Conservation (phyloP, 2,888 invertebrate genomes). For the Calameuta idolon region DNA sequence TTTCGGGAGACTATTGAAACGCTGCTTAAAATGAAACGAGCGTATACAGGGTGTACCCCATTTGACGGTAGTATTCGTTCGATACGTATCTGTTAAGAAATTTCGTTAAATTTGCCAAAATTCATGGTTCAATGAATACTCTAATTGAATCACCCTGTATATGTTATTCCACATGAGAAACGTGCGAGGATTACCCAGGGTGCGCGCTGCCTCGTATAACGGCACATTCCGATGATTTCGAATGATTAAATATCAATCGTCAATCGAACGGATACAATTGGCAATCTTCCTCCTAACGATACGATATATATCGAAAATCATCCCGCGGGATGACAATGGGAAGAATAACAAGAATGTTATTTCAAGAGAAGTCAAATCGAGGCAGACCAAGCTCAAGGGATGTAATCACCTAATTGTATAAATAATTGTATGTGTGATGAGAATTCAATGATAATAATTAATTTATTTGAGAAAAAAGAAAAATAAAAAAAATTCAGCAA, state of each 20-base stretch:
- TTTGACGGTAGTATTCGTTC: background rate
- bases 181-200: background rate
- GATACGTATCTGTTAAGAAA: background rate
- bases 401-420: constrained; percentile 1
- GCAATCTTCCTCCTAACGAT: background rate
- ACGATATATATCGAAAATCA: background rate
- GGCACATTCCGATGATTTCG: background rate
- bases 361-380: background rate
- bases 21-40: background rate
- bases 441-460: background rate
- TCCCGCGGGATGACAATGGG: background rate
- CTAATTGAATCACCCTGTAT: background rate
- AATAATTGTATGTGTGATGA: constrained; percentile 1
- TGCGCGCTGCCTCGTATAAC: background rate
- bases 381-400: constrained; percentile 2
- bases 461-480: background rate
- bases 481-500: background rate
- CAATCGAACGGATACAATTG: background rate
- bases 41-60: background rate
- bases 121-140: background rate
- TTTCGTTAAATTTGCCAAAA: background rate
- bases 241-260: background rate
- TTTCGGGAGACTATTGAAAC: background rate
- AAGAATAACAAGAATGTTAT: background rate
- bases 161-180: background rate